Percentiles rank a stretch among this genome's conserved stretches.
These are phyloP conservation scores for Stichopus horrens DNA, from an alignment of 53 echinoderm and acorn worm species.

Conservation along the genomic window DNA sequence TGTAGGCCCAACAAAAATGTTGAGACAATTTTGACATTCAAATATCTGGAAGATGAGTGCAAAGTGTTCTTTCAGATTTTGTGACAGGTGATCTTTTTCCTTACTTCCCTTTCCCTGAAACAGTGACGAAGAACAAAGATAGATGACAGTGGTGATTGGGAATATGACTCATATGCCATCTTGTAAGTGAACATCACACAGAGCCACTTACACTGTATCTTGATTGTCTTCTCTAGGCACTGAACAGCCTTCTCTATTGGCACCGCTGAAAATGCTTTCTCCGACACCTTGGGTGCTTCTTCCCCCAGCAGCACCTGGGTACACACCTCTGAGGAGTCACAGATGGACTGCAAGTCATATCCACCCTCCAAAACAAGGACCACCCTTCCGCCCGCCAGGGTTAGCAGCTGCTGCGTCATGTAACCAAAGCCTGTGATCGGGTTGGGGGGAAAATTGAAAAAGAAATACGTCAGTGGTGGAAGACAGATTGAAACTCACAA, in stretches of 20 bases:
- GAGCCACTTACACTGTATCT: conserved; percentile 86
- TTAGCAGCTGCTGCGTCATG: conserved; percentile 93
- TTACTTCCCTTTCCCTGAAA: too few species aligned
- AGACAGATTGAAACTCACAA: too few species aligned
- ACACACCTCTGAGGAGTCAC: conserved; percentile 93
- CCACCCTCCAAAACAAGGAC: conserved; percentile 96
- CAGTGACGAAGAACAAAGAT: too few species aligned
- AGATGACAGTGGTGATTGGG: too few species aligned
- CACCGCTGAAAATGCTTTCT: conserved; percentile 57
- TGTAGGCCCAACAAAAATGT: too few species aligned
- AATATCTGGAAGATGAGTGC: too few species aligned
- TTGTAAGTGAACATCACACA: too few species aligned
- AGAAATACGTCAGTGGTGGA: not conserved
- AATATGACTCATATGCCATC: too few species aligned
- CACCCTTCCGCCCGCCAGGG: conserved; percentile 89
- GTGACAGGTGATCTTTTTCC: too few species aligned
- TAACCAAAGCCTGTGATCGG: conserved; percentile 81
- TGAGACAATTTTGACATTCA: too few species aligned
- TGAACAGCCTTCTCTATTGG: conserved; percentile 83
- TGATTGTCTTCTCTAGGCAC: conserved; percentile 76
- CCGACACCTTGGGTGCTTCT: conserved; percentile 68
- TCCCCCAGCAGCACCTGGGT: conserved; percentile 84
- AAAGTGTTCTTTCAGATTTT: too few species aligned
- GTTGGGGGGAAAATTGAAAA: not conserved
- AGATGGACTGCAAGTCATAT: conserved; percentile 91